Base-by-base conservation (phyloP, 2,797 vertebrate genomes). In the Phalanger gymnotis region DNA sequence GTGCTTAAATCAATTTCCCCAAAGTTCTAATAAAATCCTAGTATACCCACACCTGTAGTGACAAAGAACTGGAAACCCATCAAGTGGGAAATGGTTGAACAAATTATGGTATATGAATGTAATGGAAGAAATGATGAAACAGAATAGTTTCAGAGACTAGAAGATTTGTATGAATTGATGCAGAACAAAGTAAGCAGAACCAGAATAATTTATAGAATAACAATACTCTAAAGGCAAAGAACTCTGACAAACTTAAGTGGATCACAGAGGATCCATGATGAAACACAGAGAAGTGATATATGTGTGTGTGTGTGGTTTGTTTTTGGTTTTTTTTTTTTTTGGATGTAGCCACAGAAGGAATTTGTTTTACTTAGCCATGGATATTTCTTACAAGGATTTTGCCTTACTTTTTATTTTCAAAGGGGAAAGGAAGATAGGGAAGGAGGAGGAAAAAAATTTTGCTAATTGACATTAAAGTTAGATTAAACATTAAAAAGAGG, bases 401-500 rank as follows among this genome's bases (percentile, higher is more conserved):
- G 13, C 34, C 16, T 81, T 22, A 40, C 19, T 25, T 61, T 40
- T 40, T 66, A 2, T 81, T 81, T 81, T 11, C 73, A 81, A 47
- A 47, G 7, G 22, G 73, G 2, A 1, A 81, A 7, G 9, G 22
- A 47, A 47, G 22, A 2, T 3, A 81, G 19, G 9, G 22, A 47
- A 47, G 22, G 40, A 47, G n/a, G 9, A 81, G 40, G 7, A 73
- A 81, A 66, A 47, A 81, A 81, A 81, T 47, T 47, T 81, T 81
- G 7, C 73, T 81, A 40, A 81, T 27, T 27, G 22, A 81, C 73
- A 27, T 47, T 47, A 40, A 73, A 73, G 22, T 73, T 73, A 40
- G n/a, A 73, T 73, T 73, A 19, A 73, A 73, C 40, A 73, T 73
- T 73, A 25, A 81, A 81, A 73, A 10, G 94, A 96, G 61, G 56